Percentiles rank a stretch among this genome's conserved stretches.
Evolutionary conservation across 1,140 invertebrate species (phyloP).

Genomic region (Ridgeia piscesae): DNA sequence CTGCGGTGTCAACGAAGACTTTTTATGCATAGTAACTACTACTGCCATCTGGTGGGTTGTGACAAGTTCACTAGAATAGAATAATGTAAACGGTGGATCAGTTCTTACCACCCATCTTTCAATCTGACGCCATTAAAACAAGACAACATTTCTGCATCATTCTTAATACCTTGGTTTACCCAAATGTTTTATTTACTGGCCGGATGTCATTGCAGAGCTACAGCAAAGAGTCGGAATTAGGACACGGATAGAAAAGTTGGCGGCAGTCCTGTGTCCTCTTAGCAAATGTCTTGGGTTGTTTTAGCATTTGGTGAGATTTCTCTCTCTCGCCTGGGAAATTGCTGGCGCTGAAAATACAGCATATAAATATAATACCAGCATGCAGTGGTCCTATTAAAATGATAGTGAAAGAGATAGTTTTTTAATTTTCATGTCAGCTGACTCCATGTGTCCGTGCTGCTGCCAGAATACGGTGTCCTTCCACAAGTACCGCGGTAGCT

Average conservation of each 20-base stretch:
- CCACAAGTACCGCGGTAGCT: neutral
- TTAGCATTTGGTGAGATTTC: neutral
- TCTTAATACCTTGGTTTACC: neutral
- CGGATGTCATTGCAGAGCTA: neutral
- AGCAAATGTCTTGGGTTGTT: neutral
- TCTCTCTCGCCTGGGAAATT: neutral
- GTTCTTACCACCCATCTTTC: too few species aligned
- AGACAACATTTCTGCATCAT: neutral
- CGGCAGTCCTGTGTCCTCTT: neutral
- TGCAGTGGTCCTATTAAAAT: too few species aligned
- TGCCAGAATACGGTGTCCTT: neutral
- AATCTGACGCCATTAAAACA: neutral
- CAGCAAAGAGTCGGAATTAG: neutral
- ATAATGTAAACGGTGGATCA: too few species aligned
- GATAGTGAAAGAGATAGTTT: too few species aligned
- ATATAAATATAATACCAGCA: neutral
- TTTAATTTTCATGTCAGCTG: neutral
- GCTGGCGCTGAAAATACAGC: neutral
- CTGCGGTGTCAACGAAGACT: too few species aligned
- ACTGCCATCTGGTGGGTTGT: too few species aligned
- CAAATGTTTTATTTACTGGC: neutral
- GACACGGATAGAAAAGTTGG: neutral
- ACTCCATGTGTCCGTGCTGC: neutral
- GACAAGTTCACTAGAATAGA: too few species aligned
- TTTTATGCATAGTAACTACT: too few species aligned